These are phyloP conservation scores for Phodopus roborovskii DNA, from an alignment of 2,113 vertebrate species.

Conservation along the genomic window DNA sequence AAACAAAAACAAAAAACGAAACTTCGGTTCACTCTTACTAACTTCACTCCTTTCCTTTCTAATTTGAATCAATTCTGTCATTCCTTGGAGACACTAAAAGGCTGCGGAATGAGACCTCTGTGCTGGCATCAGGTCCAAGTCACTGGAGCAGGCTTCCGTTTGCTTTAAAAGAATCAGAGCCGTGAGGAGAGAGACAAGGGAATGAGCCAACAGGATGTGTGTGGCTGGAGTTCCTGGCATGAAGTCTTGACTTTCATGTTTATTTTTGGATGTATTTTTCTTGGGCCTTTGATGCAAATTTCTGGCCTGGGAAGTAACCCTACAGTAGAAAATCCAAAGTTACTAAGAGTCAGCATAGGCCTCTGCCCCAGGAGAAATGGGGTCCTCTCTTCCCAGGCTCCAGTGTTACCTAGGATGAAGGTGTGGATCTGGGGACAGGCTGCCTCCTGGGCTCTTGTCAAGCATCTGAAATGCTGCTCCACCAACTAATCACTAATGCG, in stretches of 20 bases:
- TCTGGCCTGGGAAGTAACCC: slow-evolving; percentile 66
- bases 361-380: slow-evolving; percentile 9
- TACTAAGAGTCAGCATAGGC: slow-evolving; percentile 61
- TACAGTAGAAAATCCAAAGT: slow-evolving; percentile 24
- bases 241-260: slow-evolving; percentile 81
- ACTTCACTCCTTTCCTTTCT: slow-evolving; percentile 86
- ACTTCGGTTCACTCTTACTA: slow-evolving; percentile 81
- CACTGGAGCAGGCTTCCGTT: slow-evolving; percentile 67
- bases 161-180: slow-evolving; percentile 74
- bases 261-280: slow-evolving; percentile 85
- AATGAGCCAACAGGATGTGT: slow-evolving; percentile 82
- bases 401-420: background rate
- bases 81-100: slow-evolving; percentile 70
- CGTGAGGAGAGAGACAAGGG: slow-evolving; percentile 67
- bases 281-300: slow-evolving; percentile 81
- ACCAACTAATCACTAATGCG: background rate
- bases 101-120: slow-evolving; percentile 63
- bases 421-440: background rate
- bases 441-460: background rate
- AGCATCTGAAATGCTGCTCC: background rate
- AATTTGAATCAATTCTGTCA: slow-evolving; percentile 71
- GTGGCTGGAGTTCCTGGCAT: slow-evolving; percentile 77
- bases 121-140: slow-evolving; percentile 62
- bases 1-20: background rate
- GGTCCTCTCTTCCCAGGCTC: background rate